phyloP scores from a whole-genome alignment of 2,113 vertebrate species.

The Pleuronectes platessa region DNA sequence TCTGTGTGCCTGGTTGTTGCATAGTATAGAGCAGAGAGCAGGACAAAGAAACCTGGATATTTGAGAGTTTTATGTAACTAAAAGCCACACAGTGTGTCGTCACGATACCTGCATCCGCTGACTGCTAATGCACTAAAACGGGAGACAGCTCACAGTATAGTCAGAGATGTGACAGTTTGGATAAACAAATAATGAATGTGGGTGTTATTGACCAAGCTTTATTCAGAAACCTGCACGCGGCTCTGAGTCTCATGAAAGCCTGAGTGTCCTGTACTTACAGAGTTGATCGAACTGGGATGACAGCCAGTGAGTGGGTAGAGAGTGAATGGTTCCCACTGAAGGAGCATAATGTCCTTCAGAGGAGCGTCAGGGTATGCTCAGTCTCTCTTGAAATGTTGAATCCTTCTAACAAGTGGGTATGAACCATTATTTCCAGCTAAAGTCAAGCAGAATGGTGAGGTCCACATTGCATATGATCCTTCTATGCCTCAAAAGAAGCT shows the following conservation, averaged over 20 bases:
- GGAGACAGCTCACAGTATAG: slow-evolving; percentile 8
- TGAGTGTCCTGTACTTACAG: slow-evolving; percentile 23
- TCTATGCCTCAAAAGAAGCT: too few species aligned
- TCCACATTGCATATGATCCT: too few species aligned
- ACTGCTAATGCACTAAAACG: slow-evolving; percentile 30
- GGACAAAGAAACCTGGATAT: slow-evolving; percentile 71
- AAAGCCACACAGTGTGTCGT: slow-evolving; percentile 42
- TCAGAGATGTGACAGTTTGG: slow-evolving; percentile 41
- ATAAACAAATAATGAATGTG: slow-evolving; percentile 28
- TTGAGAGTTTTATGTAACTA: slow-evolving; percentile 72
- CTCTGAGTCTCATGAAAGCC: slow-evolving; percentile 22
- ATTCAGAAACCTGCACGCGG: slow-evolving; percentile 23
- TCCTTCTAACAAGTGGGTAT: slow-evolving; percentile 11
- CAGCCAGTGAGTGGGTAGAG: slow-evolving; percentile 40
- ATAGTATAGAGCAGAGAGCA: slow-evolving; percentile 66
- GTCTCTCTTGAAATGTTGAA: slow-evolving; percentile 17
- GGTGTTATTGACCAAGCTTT: slow-evolving; percentile 44
- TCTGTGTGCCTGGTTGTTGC: slow-evolving; percentile 72
- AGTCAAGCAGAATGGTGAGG: not conserved
- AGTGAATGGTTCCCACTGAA: slow-evolving; percentile 42
- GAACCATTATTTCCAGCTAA: not conserved
- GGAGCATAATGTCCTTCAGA: slow-evolving; percentile 11
- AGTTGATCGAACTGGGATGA: slow-evolving; percentile 37
- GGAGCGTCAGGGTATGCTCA: slow-evolving; percentile 10
- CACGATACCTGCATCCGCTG: slow-evolving; percentile 32